Base-by-base conservation (phyloP, 2,888 invertebrate species). In the Synanthedon tipuliformis region DNA sequence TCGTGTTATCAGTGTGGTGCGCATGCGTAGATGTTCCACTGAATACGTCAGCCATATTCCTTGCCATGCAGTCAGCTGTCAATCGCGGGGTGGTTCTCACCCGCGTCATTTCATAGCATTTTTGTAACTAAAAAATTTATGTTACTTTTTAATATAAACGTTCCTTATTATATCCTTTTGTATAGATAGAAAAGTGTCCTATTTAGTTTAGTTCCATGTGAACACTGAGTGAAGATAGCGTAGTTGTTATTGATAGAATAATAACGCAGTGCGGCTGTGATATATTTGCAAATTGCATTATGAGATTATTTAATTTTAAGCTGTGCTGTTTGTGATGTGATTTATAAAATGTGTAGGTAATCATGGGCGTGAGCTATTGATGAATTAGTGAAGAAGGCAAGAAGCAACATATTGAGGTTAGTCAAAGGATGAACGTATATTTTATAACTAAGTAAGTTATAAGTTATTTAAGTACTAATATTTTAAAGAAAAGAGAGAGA, bases 51-150 rank as follows among this genome's bases (percentile, higher is more conserved):
- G 45, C 45, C 45, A 45, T 45, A 12, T 45, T 45, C 45, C 7
- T 7, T 45, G 34, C 73, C 7, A 13, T 45, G 34, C 73, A 80
- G 78, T 80, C 76, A 79, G 78, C 81, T 81, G 81, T 73, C 78
- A 71, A 58, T 53, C 64, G 54, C 57, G 55, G 65, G 67, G 70
- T 68, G 68, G 69, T 63, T 65, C 59, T 54, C 55, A 53, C 55
- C 55, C 51, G 41, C 40, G 45, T 45, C 45, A 13, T 15, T 12
- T 13, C 13, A 7, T 3, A 34, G 50, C 50, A 52, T 50, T 51
- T 55, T 48, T 51, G 1, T 45, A 45, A 45, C 27, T n/a, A 23
- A 12, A 41, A 41, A n/a, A 45, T 4, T 4, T n/a, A n/a, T 41
- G 7, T 41, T 41, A 13, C 13, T 45, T 45, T 13, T 45, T 10